Evolutionary conservation across 2,113 vertebrate species (phyloP), one percentile per base, ranked within the genome.

Genomic region (Sapajus apella): DNA sequence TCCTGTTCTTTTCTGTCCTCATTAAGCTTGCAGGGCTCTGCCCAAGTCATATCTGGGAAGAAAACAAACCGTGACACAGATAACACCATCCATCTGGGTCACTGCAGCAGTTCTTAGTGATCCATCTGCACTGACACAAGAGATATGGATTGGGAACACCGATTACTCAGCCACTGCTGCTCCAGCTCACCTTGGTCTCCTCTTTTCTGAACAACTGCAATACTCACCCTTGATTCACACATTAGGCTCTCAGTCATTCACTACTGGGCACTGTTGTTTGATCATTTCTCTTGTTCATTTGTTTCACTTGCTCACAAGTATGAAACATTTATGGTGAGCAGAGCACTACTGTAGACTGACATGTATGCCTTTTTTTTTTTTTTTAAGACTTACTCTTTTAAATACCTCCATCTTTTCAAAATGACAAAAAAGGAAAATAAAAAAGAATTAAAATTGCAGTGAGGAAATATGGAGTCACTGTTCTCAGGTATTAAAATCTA

Each of bases 51-150:
- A 40, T 87, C 76, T 94, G 64, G 77, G 61, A 97, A 95, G 95
- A 94, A 97, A 96, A 95, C 95, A 92, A 97, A 95, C 90, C 0
- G 66, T 98, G 97, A 97, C 97, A 97, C 95, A 97, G 97, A 97
- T 97, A 95, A 90, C 70, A 82, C 73, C 9, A 8, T 94, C 92
- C 97, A 98, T 97, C 96, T 98, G 96, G 97, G 96, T 98, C 98
- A 97, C 92, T 55, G 79, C 95, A n/a, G 30, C 95, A 75, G 87
- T 20, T 76, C 97, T 56, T 12, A 40, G 56, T 17, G 83, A 97
- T 70, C 97, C 97, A 93, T 96, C 94, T 97, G 95, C 17, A 68
- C 95, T n/a, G 70, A 95, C 50, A 81, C 50, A 3, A 32, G 89
- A 83, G 89, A 50, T 0, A 23, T 2, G 4, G 76, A n/a, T 2